Conservation (phyloP, 2,797 vertebrate species). For the Darevskia mixta region DNA sequence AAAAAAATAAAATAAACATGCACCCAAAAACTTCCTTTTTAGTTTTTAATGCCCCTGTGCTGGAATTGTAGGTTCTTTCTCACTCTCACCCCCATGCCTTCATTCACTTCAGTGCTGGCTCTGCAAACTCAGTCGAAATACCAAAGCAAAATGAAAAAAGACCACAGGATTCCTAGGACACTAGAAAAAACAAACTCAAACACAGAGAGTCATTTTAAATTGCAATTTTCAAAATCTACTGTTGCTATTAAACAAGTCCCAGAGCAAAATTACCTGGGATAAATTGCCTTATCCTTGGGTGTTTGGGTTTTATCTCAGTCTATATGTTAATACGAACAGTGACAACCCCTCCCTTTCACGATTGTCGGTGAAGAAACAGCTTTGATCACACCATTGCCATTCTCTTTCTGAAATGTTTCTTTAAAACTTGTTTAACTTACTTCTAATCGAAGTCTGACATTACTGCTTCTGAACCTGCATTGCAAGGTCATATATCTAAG, state of each 20-base stretch:
- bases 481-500: slow-evolving; percentile 14
- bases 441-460: neutral
- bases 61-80: neutral
- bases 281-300: neutral
- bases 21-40: neutral
- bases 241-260: neutral
- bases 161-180: neutral
- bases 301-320: neutral
- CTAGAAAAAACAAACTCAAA: neutral
- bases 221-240: neutral
- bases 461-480: neutral
- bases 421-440: neutral
- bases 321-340: neutral
- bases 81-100: neutral
- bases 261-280: neutral
- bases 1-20: too few species aligned
- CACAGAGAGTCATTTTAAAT: neutral
- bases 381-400: neutral
- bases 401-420: neutral
- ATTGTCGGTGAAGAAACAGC: neutral
- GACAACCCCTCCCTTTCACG: neutral
- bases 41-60: neutral
- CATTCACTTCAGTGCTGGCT: neutral
- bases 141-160: neutral
- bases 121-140: neutral